Evolutionary conservation across 2,888 invertebrate species (phyloP).

Genomic region (Agrotis ipsilon): DNA sequence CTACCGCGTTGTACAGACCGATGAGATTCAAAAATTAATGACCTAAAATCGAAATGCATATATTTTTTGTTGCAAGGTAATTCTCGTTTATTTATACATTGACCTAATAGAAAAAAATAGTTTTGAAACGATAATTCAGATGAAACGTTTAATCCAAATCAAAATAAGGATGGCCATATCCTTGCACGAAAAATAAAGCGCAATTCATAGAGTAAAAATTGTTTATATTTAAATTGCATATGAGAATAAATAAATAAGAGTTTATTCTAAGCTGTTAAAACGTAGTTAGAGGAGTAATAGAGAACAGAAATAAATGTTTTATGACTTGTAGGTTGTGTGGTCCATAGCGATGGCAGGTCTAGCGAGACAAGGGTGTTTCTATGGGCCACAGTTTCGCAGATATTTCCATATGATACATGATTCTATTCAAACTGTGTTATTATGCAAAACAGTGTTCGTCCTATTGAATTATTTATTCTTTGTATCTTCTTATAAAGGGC

Average conservation of each 20-base stretch:
- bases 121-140: too few relatives aligned
- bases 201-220: too few relatives aligned
- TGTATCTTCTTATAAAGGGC: constrained; percentile 45
- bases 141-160: too few relatives aligned
- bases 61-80: too few relatives aligned
- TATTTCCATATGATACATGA: constrained; percentile 60
- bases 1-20: too few relatives aligned
- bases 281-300: neutral
- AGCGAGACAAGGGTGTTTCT: constrained; percentile 19
- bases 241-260: neutral
- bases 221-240: neutral
- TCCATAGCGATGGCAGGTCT: neutral
- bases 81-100: too few relatives aligned
- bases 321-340: constrained; percentile 37
- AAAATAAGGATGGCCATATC: too few relatives aligned
- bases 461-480: constrained; percentile 64
- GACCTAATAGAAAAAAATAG: too few relatives aligned
- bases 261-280: neutral
- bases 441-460: constrained; percentile 54
- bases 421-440: constrained; percentile 63
- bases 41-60: too few relatives aligned
- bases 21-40: too few relatives aligned
- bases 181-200: too few relatives aligned
- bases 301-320: constrained; percentile 27
- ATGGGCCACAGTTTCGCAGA: constrained; percentile 20